phyloP scores from a whole-genome alignment of 2,113 vertebrate species.

The Forbesichthys papilliferus region DNA sequence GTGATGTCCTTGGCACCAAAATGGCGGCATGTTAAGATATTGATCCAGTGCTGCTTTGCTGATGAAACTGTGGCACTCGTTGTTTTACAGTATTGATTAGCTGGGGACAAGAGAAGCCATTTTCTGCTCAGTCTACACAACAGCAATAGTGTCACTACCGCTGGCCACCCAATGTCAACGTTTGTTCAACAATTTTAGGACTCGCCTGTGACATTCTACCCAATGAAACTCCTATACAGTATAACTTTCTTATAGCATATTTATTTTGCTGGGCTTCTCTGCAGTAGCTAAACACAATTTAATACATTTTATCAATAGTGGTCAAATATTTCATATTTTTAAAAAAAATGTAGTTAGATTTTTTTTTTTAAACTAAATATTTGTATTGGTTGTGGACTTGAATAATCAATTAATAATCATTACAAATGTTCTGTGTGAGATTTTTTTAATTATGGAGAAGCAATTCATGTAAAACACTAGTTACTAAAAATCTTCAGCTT shows the following conservation, averaged over 20 bases:
- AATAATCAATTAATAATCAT: too few relatives aligned
- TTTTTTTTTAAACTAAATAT: too few relatives aligned
- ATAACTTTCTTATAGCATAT: not conserved
- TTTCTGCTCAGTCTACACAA: constrained; percentile 40
- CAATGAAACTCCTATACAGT: not conserved
- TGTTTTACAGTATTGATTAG: constrained; percentile 73
- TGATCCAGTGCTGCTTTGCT: constrained; percentile 51
- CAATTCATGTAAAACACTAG: not conserved
- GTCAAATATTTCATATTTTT: not conserved
- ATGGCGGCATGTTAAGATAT: constrained; percentile 67
- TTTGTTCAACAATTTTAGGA: not conserved
- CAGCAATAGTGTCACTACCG: constrained; percentile 15
- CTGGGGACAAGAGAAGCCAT: constrained; percentile 39
- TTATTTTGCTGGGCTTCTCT: not conserved
- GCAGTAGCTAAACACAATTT: not conserved
- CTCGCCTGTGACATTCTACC: not conserved
- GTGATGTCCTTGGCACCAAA: constrained; percentile 73
- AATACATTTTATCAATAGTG: not conserved
- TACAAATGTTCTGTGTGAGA: too few relatives aligned
- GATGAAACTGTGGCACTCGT: constrained; percentile 59
- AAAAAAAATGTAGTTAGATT: too few relatives aligned
- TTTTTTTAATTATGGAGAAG: too few relatives aligned
- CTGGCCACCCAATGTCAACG: not conserved
- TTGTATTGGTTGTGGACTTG: too few relatives aligned
- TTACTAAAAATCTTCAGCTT: not conserved